Percentiles rank a stretch among this genome's conserved stretches.
phyloP scores from a whole-genome alignment of 1,140 invertebrate species.

The Apis mellifera region DNA sequence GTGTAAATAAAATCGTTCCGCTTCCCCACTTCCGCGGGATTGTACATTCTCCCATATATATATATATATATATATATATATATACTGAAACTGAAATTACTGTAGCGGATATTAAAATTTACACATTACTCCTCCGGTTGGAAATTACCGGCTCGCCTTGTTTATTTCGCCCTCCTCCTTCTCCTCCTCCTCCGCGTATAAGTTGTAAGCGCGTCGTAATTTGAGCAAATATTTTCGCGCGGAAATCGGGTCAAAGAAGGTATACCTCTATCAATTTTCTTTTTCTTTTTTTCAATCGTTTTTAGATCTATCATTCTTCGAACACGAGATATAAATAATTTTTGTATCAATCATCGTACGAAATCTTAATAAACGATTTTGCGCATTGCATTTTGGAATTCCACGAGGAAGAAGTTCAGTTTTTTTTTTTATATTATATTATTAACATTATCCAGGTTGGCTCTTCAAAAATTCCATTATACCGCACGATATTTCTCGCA shows the following conservation, averaged over 20 bases:
- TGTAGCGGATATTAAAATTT: conserved; percentile 18
- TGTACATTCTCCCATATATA: neutral
- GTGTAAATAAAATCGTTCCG: conserved; percentile 4
- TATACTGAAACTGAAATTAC: conserved; percentile 4
- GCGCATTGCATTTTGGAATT: neutral
- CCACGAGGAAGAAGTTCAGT: neutral
- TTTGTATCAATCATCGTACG: neutral
- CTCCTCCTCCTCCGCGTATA: neutral
- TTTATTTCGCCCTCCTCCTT: neutral
- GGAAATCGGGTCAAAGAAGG: neutral
- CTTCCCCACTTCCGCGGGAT: neutral
- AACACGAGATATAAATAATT: no score
- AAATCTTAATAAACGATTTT: conserved; percentile 1
- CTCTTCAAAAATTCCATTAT: neutral
- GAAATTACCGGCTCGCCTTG: neutral
- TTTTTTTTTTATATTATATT: neutral
- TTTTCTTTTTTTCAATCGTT: neutral
- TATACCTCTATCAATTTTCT: no score
- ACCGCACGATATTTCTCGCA: neutral
- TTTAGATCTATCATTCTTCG: no score
- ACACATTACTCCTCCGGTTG: neutral
- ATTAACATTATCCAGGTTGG: no score
- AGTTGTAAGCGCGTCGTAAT: neutral
- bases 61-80: no score
- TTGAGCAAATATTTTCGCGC: neutral